Percentiles rank a stretch among this genome's conserved stretches.
These are phyloP conservation scores for Cecidostiba fungosa DNA, from an alignment of 2,888 invertebrate species.

Conservation along the genomic window DNA sequence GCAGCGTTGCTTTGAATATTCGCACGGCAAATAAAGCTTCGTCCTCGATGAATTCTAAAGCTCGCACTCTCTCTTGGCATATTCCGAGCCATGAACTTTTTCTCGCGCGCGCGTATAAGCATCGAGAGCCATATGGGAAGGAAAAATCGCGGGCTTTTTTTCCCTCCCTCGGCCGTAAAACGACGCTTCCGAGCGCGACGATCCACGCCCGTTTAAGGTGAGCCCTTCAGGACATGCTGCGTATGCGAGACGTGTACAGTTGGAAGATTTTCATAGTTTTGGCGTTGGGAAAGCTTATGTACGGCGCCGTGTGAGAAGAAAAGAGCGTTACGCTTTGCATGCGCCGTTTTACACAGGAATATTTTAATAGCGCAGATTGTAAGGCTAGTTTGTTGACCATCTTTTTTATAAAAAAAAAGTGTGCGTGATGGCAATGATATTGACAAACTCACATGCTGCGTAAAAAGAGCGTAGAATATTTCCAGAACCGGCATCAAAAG, in stretches of 20 bases:
- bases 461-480: neutral
- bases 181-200: slow-evolving; percentile 5
- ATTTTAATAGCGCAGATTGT: neutral
- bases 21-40: slow-evolving; percentile 9
- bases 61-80: neutral
- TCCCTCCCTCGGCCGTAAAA: slow-evolving; percentile 15
- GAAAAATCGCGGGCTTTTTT: neutral
- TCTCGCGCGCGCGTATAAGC: neutral
- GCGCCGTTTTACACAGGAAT: neutral
- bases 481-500: neutral
- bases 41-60: neutral
- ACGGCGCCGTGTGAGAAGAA: neutral
- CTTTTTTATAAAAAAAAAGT: no score
- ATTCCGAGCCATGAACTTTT: slow-evolving; percentile 13
- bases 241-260: neutral
- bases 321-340: neutral
- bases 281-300: neutral
- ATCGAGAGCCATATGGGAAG: neutral
- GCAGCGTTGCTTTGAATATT: neutral
- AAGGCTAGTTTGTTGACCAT: neutral
- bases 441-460: neutral
- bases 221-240: slow-evolving; percentile 23
- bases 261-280: slow-evolving; percentile 48
- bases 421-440: no score
- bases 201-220: slow-evolving; percentile 29